phyloP scores from a whole-genome alignment of 1,140 invertebrate species.

The Carcinoscorpius rotundicauda region DNA sequence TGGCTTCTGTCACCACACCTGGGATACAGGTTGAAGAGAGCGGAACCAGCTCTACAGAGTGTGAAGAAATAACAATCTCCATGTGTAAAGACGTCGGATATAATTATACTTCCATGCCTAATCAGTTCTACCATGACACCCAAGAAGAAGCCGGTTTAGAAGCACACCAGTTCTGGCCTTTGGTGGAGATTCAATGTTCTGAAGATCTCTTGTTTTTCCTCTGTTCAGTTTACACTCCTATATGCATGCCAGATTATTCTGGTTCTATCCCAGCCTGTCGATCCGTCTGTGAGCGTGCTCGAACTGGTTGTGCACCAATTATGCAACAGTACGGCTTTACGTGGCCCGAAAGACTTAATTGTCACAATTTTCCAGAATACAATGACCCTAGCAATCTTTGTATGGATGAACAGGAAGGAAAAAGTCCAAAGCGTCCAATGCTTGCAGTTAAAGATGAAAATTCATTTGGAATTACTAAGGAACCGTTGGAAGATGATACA shows the following conservation, averaged over 20 bases:
- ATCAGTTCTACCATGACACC: conserved; percentile 83
- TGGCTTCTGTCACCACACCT: too few relatives aligned
- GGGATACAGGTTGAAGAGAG: conserved; percentile 29
- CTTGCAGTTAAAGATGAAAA: too few relatives aligned
- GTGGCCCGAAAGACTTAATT: conserved; percentile 93
- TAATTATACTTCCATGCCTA: conserved; percentile 93
- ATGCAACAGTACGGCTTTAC: conserved; percentile 93
- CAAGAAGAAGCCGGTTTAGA: conserved; percentile 72
- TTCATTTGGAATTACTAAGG: too few relatives aligned
- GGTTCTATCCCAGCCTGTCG: conserved; percentile 76
- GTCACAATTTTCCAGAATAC: conserved; percentile 71
- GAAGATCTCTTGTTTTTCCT: conserved; percentile 69
- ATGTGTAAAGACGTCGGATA: conserved; percentile 96
- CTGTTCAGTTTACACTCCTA: conserved; percentile 38
- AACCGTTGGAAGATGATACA: too few relatives aligned
- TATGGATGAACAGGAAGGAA: conserved; percentile 60
- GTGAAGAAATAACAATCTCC: conserved; percentile 91
- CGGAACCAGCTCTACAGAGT: conserved; percentile 57
- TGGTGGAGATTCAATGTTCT: conserved; percentile 54
- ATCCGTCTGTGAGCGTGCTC: conserved; percentile 83
- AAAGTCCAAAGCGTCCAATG: not conserved
- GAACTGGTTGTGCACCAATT: conserved; percentile 81
- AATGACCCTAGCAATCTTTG: conserved; percentile 68
- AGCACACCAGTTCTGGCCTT: conserved; percentile 38
- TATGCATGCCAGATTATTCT: conserved; percentile 69